phyloP scores from a whole-genome alignment of 92 coral and sea anemone species.

The Phymanthus crucifer region DNA sequence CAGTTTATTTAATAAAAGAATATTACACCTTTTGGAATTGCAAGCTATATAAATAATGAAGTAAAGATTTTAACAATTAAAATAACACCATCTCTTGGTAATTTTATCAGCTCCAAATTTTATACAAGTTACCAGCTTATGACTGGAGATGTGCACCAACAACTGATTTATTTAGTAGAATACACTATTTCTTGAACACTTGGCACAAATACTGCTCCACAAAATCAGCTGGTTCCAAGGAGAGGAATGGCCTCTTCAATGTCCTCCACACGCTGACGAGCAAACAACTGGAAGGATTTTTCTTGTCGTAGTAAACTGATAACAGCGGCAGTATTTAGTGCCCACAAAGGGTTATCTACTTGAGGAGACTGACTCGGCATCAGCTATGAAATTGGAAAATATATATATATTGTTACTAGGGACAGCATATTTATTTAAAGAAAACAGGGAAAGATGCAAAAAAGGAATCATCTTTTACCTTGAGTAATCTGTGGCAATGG shows the following conservation, averaged over 20 bases:
- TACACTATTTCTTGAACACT: no score
- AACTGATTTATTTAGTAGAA: no score
- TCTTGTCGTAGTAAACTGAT: conserved; percentile 48
- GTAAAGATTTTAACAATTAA: no score
- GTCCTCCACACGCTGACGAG: conserved; percentile 47
- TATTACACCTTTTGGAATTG: no score
- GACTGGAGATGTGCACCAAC: no score
- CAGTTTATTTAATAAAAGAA: no score
- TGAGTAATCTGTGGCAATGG: conserved; percentile 86
- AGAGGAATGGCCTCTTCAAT: conserved; percentile 20
- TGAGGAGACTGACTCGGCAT: conserved; percentile 74
- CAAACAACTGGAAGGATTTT: conserved; percentile 37
- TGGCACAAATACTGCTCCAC: background rate
- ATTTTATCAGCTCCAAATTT: no score
- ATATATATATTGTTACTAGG: no score
- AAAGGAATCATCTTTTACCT: conserved; percentile 42
- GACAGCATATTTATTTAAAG: conserved; percentile 14
- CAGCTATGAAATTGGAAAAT: no score
- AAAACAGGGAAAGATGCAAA: background rate
- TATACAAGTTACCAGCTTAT: no score
- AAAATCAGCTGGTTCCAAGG: background rate
- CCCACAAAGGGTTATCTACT: conserved; percentile 69
- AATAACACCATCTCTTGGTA: no score
- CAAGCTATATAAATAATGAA: no score
- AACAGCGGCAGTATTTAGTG: conserved; percentile 53